Conservation (phyloP, 1,140 invertebrate genomes). For the Acromyrmex echinatior region DNA sequence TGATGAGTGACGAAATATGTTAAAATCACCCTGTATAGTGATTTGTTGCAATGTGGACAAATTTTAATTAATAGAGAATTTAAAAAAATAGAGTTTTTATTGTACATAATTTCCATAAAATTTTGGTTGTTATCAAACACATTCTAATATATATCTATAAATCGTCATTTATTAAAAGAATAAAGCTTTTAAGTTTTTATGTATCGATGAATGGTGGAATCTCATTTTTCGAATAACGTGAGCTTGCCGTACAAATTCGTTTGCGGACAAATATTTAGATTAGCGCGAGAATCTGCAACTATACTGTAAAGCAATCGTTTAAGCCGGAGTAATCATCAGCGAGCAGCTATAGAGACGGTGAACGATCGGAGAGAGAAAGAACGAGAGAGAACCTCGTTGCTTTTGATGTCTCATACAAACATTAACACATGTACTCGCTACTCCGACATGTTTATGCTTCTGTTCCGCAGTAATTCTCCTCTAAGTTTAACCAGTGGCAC, state of each 20-base stretch:
- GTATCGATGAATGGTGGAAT: neutral
- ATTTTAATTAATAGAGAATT: neutral
- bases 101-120: neutral
- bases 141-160: neutral
- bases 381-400: conserved; percentile 76
- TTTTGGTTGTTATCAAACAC: neutral
- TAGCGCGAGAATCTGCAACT: conserved; percentile 70
- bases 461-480: conserved; percentile 81
- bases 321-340: conserved; percentile 62
- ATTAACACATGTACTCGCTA: conserved; percentile 84
- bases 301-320: conserved; percentile 72
- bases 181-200: neutral
- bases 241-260: conserved; percentile 38
- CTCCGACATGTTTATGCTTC: conserved; percentile 84
- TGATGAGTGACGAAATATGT: too few relatives aligned
- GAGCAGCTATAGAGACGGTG: conserved; percentile 65
- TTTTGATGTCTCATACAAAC: conserved; percentile 86
- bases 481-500: conserved; percentile 79
- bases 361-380: conserved; percentile 49
- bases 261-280: conserved; percentile 66
- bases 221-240: conserved; percentile 46
- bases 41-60: neutral
- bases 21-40: too few relatives aligned
- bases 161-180: neutral
- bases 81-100: neutral